These are phyloP conservation scores for Chelonia mydas DNA, from an alignment of 2,797 vertebrate species.

Conservation along the genomic window DNA sequence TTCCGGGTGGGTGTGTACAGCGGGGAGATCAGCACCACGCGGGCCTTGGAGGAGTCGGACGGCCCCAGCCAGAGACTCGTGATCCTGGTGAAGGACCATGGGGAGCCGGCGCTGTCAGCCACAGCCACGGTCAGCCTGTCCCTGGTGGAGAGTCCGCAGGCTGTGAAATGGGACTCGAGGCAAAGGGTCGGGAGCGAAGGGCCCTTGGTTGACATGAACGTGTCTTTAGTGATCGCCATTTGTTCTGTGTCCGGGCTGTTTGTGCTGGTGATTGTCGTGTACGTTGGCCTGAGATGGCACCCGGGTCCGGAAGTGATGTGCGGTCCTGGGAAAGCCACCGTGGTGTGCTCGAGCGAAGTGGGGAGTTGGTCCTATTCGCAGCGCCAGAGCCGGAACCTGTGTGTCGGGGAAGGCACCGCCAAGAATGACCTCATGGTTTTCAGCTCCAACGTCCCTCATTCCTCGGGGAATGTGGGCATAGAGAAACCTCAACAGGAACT, in stretches of 20 bases:
- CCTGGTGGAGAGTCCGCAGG: conserved; percentile 24
- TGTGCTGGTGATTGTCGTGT: too few relatives aligned
- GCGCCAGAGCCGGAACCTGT: too few relatives aligned
- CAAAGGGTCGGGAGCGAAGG: neutral
- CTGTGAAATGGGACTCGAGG: neutral
- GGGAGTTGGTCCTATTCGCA: too few relatives aligned
- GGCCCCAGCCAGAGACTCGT: conserved; percentile 78
- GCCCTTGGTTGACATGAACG: conserved; percentile 17
- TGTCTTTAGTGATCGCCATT: conserved; percentile 70
- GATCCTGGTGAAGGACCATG: conserved; percentile 83
- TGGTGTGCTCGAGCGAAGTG: too few relatives aligned
- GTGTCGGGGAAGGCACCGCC: too few relatives aligned
- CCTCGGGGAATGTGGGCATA: too few relatives aligned
- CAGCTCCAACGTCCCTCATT: too few relatives aligned
- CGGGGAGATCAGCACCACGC: conserved; percentile 79
- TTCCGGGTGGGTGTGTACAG: conserved; percentile 85
- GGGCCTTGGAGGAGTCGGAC: conserved; percentile 9
- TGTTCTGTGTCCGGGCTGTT: conserved; percentile 56
- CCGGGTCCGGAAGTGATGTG: too few relatives aligned
- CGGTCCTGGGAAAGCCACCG: too few relatives aligned
- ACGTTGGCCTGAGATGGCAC: too few relatives aligned
- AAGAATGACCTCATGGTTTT: too few relatives aligned
- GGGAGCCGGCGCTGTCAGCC: conserved; percentile 80
- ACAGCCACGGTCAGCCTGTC: conserved; percentile 79
- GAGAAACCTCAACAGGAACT: too few relatives aligned